Evolutionary conservation across 92 coral and sea anemone genomes (phyloP), one percentile per base, ranked within the genome.

Genomic region (Zoanthus sociatus): DNA sequence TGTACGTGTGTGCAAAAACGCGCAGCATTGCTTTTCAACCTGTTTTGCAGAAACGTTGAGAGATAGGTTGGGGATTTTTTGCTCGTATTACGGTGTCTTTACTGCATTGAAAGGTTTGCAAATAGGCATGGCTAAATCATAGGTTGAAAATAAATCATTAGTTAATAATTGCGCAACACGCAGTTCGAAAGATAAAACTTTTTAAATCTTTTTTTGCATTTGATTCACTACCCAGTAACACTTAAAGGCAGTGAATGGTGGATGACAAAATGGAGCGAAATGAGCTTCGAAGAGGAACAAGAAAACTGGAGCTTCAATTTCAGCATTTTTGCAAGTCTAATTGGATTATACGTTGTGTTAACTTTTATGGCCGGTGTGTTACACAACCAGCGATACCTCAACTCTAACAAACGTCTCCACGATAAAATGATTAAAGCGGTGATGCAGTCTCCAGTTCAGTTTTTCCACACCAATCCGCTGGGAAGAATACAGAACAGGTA

Each of bases 401-500:
- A 83, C 37, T 91, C 94, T 5, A 88, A 90, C 7, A 81, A 56
- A 45, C 18, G 54, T 14, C 89, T 91, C 26, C 94, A 91, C 61
- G 89, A 88, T 54, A 72, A 84, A 77, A 91, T 91, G 91, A 85
- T 91, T 3, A 75, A 84, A 76, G 58, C 91, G 8, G 87, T 91
- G 48, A 68, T 91, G 47, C 86, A 88, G 82, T 90, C 94, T 14
- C 94, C 94, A 11, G 89, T 91, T n/a, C 51, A 88, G 83, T 91
- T 91, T 83, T 91, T 91, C 53, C 89, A 91, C 73, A 88, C 91
- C 69, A 91, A 91, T 66, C 94, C 94, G 58, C 83, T 81, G 42
- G 94, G 94, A 10, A 89, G 94, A 15, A 91, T 91, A 46, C 89
- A 88, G 82, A 91, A 91, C 83, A 91, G 94, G 76, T 91, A 70